Evolutionary conservation across 1,140 invertebrate species (phyloP).

Genomic region (Eupristina koningsbergeri): DNA sequence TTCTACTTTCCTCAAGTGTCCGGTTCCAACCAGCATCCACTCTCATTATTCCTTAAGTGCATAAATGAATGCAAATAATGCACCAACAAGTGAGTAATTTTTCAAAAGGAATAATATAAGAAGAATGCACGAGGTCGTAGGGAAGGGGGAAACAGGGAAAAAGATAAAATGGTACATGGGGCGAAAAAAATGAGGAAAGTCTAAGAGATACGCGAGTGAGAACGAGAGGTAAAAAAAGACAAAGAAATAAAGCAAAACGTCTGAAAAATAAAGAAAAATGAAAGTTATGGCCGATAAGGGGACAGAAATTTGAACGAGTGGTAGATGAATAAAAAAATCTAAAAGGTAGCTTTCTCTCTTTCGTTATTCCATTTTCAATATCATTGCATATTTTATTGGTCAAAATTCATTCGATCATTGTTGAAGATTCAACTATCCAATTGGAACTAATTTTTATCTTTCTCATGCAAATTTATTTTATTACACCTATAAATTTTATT

Average conservation of each 20-base stretch:
- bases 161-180: neutral
- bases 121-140: neutral
- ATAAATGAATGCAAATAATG: neutral
- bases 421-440: neutral
- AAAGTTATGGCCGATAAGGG: neutral
- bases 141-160: neutral
- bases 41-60: neutral
- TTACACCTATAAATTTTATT: neutral
- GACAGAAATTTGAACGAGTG: neutral
- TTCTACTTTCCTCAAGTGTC: neutral
- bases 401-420: neutral
- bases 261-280: neutral
- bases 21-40: neutral
- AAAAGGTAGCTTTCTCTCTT: constrained; percentile 20
- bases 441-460: neutral
- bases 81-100: neutral
- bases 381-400: constrained; percentile 8
- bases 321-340: neutral
- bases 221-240: neutral
- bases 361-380: constrained; percentile 3
- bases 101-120: neutral
- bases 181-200: neutral
- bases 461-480: neutral
- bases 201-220: neutral
- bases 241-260: neutral